Base-by-base conservation (phyloP, 92 coral and sea anemone species). In the Porites lobata region DNA sequence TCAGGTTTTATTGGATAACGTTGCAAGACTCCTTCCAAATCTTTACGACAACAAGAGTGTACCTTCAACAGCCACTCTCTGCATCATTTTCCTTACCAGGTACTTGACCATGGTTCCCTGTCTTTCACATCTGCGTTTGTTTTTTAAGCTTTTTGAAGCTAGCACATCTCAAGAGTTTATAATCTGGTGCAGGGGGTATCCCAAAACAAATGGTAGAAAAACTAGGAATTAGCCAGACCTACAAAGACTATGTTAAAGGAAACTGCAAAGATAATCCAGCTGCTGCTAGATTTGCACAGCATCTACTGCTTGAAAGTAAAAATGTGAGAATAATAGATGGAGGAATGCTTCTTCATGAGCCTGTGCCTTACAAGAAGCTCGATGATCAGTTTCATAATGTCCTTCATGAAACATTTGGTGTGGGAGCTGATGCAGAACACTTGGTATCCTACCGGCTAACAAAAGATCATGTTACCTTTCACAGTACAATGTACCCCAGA, bases 401-500 rank as follows among this genome's bases (percentile, higher is more conserved):
- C 58, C 58, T 53, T 1, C 9, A 8, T 53, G 6, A 8, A 53
- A 12, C 9, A 12, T 53, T 53, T 53, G 58, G 58, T 8, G 58
- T 8, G 13, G 58, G 3, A 53, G 58, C 13, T 8, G 58, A 81
- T 52, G 8, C 68, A 50, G 80, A 72, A n/a, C 43, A 52, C 79
- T 19, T 22, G 79, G 79, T 90, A 12, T 86, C 93, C 32, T 90
- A 50, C 52, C 51, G 92, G 58, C 82, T 91, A 83, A 87, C 53
- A 24, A 91, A 82, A 50, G 92, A 74, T 2, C 85, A 84, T 70
- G 75, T 38, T 14, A 79, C 83, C 12, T 92, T 65, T 56, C 88
- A 92, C 29, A 92, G 94, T 18, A 62, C 76, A 2, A 83, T 84
- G 92, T 88, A 83, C 50, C 83, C 92, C 8, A 79, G 94, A 29